Evolutionary conservation across 2,888 invertebrate species (phyloP), one percentile per base, ranked within the genome.

Genomic region (Nomada fucata): DNA sequence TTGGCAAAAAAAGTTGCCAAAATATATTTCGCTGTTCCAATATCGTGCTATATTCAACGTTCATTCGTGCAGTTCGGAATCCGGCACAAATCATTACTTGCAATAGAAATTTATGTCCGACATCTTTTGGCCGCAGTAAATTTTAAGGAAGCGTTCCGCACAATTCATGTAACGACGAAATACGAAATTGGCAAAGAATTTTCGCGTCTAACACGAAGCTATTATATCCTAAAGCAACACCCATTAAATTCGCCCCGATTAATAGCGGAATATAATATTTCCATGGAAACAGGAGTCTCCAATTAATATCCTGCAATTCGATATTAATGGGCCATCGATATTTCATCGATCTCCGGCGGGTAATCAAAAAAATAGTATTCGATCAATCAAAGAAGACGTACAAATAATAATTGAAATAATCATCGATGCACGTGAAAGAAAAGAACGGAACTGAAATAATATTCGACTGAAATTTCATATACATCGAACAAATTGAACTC

Each of bases 301-400:
- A 44, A 76, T 79, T 69, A 76, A 79, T 79, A 70, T 53, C 26
- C 18, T 7, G 63, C 47, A 44, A 57, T 44, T n/a, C 13, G 47
- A n/a, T 44, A 36, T 29, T 23, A 29, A 23, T 18, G 3, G 7
- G 15, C 13, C 47, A 29, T 13, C 55, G 20, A 26, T 18, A 36
- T 55, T 7, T 36, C 13, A 4, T 36, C 26, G 11, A 13, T n/a
- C 50, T 2, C 1, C 26, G 23, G 26, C n/a, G 47, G 3, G 4
- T 44, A 26, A 9, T 20, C 20, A 10, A 11, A 0, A 36, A 36
- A 36, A 36, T 7, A 36, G 5, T 0, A 36, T 7, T 36, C n/a
- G 15, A 44, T 18, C 36, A 52, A n/a, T 13, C 9, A 11, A 23
- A 18, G 9, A 36, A 47, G 10, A 15, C 15, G 15, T 47, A 47